Evolutionary conservation across 2,113 vertebrate genomes (phyloP).

Genomic region (Colinus virginianus): DNA sequence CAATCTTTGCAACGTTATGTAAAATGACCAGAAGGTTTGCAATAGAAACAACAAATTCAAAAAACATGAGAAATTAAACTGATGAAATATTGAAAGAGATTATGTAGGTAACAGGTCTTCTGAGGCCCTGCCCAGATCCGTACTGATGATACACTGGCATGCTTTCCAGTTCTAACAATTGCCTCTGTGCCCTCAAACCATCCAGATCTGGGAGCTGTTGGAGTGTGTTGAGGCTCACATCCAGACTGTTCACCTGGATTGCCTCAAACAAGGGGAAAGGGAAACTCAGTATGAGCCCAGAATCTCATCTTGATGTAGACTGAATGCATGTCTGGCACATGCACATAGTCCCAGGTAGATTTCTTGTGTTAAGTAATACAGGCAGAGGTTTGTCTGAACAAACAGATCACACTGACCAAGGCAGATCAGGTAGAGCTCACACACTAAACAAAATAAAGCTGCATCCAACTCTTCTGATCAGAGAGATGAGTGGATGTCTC

Average conservation of each 20-base stretch:
- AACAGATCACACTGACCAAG: not conserved
- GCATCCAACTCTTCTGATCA: not conserved
- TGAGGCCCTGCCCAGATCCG: slow-evolving; percentile 43
- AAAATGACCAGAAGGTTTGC: not conserved
- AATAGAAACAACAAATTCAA: not conserved
- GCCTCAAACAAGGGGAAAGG: not conserved
- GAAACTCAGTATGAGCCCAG: not conserved
- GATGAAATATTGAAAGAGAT: not conserved
- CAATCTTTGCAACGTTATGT: not conserved
- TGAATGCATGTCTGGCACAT: not conserved
- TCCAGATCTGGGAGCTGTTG: not conserved
- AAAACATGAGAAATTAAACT: slow-evolving; percentile 1
- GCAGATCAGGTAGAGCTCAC: not conserved
- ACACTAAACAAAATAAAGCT: not conserved
- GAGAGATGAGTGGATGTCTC: not conserved
- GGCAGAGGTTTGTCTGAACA: not conserved
- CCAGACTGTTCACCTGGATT: not conserved
- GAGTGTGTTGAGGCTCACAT: not conserved
- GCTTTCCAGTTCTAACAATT: slow-evolving; percentile 21
- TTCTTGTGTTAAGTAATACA: not conserved
- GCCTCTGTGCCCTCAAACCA: slow-evolving; percentile 49
- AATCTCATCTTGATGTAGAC: not conserved
- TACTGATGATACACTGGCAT: not conserved
- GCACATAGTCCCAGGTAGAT: not conserved
- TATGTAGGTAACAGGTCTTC: slow-evolving; percentile 12